phyloP scores from a whole-genome alignment of 2,888 invertebrate species.

The Oeneis ivallda region DNA sequence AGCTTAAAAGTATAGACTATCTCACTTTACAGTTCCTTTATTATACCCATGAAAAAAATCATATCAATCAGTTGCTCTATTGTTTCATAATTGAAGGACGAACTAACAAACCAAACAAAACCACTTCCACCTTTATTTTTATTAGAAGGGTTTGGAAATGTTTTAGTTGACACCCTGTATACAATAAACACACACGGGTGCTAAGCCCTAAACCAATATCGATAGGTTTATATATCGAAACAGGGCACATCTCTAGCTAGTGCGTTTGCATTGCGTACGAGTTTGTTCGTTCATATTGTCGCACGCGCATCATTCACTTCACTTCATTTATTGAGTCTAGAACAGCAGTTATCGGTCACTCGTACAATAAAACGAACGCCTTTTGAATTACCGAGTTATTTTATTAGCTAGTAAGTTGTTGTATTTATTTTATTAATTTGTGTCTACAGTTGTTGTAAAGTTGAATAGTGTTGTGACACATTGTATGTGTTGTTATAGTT shows the following conservation, averaged over 20 bases:
- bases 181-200: constrained; percentile 28
- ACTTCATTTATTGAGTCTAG: constrained; percentile 18
- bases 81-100: too few species aligned
- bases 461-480: neutral
- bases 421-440: neutral
- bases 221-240: constrained; percentile 38
- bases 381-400: constrained; percentile 7
- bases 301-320: constrained; percentile 21
- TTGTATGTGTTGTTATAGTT: neutral
- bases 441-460: neutral
- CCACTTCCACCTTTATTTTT: too few species aligned
- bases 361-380: constrained; percentile 29
- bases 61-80: too few species aligned
- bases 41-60: too few species aligned
- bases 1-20: too few species aligned
- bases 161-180: constrained; percentile 2
- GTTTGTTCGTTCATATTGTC: neutral
- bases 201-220: constrained; percentile 32
- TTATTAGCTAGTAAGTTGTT: constrained; percentile 3
- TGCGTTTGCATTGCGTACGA: constrained; percentile 25
- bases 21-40: too few species aligned
- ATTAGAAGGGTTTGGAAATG: neutral
- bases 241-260: constrained; percentile 31
- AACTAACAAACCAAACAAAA: too few species aligned
- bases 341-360: constrained; percentile 32